Evolutionary conservation across 2,888 invertebrate species (phyloP).

Genomic region (Teleogryllus oceanicus): DNA sequence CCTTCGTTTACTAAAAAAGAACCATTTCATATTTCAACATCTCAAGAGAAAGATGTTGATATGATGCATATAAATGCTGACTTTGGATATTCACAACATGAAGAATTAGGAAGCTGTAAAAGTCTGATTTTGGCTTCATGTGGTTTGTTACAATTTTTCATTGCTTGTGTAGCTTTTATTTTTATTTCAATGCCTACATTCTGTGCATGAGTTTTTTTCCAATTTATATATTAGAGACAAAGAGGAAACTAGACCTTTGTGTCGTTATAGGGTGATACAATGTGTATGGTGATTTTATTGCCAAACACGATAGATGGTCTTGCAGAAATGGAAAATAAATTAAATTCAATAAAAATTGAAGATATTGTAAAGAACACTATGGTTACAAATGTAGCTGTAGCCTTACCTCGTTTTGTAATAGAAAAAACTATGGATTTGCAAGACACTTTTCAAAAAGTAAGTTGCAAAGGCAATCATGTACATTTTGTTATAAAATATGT

Average conservation of each 20-base stretch:
- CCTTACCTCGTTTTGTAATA: slow-evolving; percentile 76
- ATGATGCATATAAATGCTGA: slow-evolving; percentile 65
- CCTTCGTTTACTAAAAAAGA: slow-evolving; percentile 54
- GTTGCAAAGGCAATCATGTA: slow-evolving; percentile 32
- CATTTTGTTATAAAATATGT: too few relatives aligned
- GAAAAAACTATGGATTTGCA: slow-evolving; percentile 66
- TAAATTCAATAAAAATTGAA: slow-evolving; percentile 55
- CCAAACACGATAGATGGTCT: slow-evolving; percentile 68
- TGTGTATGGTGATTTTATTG: slow-evolving; percentile 61
- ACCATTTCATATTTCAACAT: slow-evolving; percentile 60
- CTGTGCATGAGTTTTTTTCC: too few relatives aligned
- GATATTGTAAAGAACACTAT: slow-evolving; percentile 47
- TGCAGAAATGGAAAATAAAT: slow-evolving; percentile 56
- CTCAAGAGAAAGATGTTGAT: slow-evolving; percentile 58
- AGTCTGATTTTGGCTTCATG: slow-evolving; percentile 69
- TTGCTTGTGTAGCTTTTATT: neutral
- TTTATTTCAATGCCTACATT: too few relatives aligned
- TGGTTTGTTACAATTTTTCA: slow-evolving; percentile 43
- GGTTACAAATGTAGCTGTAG: slow-evolving; percentile 59
- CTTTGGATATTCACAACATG: slow-evolving; percentile 49
- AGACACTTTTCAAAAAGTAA: slow-evolving; percentile 61
- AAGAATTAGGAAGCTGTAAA: slow-evolving; percentile 57
- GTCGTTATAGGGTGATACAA: neutral
- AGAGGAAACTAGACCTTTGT: neutral
- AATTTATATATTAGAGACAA: too few relatives aligned